Percentiles rank a stretch among this genome's conserved stretches.
These are phyloP conservation scores for Callaeas wilsoni DNA, from an alignment of 2,113 vertebrate species.

Conservation along the genomic window DNA sequence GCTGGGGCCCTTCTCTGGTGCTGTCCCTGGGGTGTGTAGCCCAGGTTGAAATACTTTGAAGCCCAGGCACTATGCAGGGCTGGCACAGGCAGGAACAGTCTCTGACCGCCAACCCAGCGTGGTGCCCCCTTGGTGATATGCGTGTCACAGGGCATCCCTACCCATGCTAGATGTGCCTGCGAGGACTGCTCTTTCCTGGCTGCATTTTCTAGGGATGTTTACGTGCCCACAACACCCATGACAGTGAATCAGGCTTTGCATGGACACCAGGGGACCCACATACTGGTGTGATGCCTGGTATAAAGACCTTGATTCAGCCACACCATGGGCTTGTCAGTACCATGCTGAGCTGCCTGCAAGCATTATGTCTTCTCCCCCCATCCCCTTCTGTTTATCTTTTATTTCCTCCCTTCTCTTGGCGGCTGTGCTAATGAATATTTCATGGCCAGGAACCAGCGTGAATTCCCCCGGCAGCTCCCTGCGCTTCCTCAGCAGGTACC, in stretches of 20 bases:
- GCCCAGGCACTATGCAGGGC: not conserved
- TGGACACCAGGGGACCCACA: not conserved
- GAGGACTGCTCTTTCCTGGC: not conserved
- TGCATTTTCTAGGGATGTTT: not conserved
- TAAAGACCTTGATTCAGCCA: not conserved
- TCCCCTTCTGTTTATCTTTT: not conserved
- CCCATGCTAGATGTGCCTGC: not conserved
- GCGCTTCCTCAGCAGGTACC: not conserved
- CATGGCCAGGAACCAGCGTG: not conserved
- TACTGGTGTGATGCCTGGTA: not conserved
- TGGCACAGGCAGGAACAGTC: not conserved
- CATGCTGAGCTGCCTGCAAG: not conserved
- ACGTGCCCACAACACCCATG: fast-evolving
- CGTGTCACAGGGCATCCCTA: not conserved
- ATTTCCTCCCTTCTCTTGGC: not conserved
- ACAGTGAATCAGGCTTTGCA: not conserved
- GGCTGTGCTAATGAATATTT: constrained; percentile 39
- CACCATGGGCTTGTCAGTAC: not conserved
- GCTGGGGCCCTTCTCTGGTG: not conserved
- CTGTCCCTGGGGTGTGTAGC: not conserved
- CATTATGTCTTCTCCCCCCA: not conserved
- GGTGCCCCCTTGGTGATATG: not conserved
- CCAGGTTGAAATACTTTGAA: not conserved
- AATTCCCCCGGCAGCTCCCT: not conserved
- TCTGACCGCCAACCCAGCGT: not conserved